Evolutionary conservation across 2,113 vertebrate genomes (phyloP), one percentile per base, ranked within the genome.

Genomic region (Indri indri): DNA sequence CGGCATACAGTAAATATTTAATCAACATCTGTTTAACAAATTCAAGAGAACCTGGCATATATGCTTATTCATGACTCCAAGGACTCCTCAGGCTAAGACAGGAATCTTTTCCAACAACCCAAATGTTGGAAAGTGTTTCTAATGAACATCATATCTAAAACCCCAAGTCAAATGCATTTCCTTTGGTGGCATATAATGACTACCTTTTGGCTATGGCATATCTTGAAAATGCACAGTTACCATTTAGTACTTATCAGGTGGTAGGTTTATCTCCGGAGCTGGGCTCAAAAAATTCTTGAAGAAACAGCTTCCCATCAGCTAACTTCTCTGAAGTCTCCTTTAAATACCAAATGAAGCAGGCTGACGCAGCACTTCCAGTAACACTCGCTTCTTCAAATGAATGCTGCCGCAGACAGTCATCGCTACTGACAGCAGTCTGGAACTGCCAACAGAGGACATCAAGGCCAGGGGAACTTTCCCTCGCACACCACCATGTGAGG

Each of bases 231-330:
- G 68, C 84, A 88, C 74, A 97, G 91, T 97, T 91, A 84, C 93
- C 80, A 76, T 80, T 94, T 47, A 77, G 76, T 61, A 50, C 80
- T 96, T 97, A 98, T 98, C 98, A 97, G 96, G 97, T 97, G 96
- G 74, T 59, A 95, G 81, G 89, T 94, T 98, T 95, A 97, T 97
- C 96, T 93, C 74, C 87, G 91, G 93, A 87, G 47, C 74, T 73
- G 32, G 52, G 37, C 86, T 95, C 73, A 59, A 91, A 95, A 86
- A 76, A 91, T 85, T 95, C 95, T 92, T 71, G 27, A 97, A 95
- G 93, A 93, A 97, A 92, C 22, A 94, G 50, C 76, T 95, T 97
- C 80, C 94, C 83, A 88, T 86, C 77, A 96, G 83, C 80, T 90
- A 87, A 84, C 50, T 22, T 96, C 83, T 84, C 83, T 34, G 80